Evolutionary conservation across 2,888 invertebrate genomes (phyloP), one percentile per base, ranked within the genome.

Genomic region (Spilosoma lubricipeda): DNA sequence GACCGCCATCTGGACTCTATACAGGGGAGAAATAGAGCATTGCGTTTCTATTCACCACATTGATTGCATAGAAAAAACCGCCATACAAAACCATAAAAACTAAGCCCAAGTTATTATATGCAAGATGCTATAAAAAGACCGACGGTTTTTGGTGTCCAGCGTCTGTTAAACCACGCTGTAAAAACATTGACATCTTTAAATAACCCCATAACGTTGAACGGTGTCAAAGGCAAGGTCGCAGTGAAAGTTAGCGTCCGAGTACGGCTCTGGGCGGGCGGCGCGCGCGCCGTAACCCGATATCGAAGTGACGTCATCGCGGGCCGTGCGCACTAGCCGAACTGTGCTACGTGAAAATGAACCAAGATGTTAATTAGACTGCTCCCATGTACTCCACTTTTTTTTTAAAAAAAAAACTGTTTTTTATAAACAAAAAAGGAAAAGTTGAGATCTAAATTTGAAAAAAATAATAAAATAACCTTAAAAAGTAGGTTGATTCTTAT

Each of bases 251-350:
- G 30, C 81, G 80, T 74, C 87, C 88, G 86, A 87, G 89, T 87
- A 87, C 87, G 89, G 89, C 84, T 85, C 87, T 87, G 83, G 88
- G 89, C 84, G 88, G 87, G 86, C 84, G 85, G 83, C 83, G 87
- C 80, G 83, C 82, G 78, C 77, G 77, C 75, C 82, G 94, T 85
- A 95, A 95, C 88, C 90, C 88, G 94, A 95, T 90, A 94, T 93
- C 90, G 88, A n/a, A 65, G 90, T 93, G 93, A 94, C 94, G 95
- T 94, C 92, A 94, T 87, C 75, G 89, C 91, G 95, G 89, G 95
- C 95, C 95, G 95, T 95, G 95, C 94, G 95, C 95, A 95, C 82
- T 82, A 82, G 84, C 82, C 85, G 90, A 90, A 89, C 80, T 80
- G 88, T 84, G 75, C 75, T 81, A 77, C 76, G 78, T 88, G 81